These are phyloP conservation scores for Oceanodroma leucorhoa DNA, from an alignment of 2,797 vertebrate species.

Conservation along the genomic window DNA sequence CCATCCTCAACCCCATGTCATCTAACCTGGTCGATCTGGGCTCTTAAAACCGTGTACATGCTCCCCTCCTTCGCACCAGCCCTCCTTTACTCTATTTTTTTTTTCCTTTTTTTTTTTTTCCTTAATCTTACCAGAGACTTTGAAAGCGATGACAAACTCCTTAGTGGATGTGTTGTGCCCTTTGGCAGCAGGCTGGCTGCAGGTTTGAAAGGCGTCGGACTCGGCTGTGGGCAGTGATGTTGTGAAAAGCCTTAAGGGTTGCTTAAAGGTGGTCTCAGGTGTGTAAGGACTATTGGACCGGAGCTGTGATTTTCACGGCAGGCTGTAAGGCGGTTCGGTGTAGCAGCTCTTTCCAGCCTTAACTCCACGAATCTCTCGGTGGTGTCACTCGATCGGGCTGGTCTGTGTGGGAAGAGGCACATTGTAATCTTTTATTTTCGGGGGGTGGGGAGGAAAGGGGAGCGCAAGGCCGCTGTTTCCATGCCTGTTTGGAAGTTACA, in stretches of 20 bases:
- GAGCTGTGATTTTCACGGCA: neutral
- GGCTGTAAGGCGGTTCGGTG: neutral
- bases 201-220: constrained; percentile 67
- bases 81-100: neutral
- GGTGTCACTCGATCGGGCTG: neutral
- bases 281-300: neutral
- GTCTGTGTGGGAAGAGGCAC: neutral
- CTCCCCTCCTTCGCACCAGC: neutral
- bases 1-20: constrained; percentile 98
- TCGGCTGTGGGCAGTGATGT: constrained; percentile 73
- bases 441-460: neutral
- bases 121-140: constrained; percentile 70
- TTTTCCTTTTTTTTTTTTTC: neutral
- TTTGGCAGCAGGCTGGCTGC: constrained; percentile 46
- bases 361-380: neutral
- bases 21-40: constrained; percentile 97
- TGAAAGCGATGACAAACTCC: constrained; percentile 57
- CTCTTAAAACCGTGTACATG: constrained; percentile 79
- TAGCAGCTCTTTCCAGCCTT: neutral
- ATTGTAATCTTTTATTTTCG: neutral
- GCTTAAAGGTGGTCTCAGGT: constrained; percentile 51
- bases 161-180: constrained; percentile 57
- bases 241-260: constrained; percentile 82
- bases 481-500: constrained; percentile 23
- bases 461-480: neutral